Evolutionary conservation across 2,888 invertebrate genomes (phyloP).

Genomic region (Nephrocerus scutellatus): DNA sequence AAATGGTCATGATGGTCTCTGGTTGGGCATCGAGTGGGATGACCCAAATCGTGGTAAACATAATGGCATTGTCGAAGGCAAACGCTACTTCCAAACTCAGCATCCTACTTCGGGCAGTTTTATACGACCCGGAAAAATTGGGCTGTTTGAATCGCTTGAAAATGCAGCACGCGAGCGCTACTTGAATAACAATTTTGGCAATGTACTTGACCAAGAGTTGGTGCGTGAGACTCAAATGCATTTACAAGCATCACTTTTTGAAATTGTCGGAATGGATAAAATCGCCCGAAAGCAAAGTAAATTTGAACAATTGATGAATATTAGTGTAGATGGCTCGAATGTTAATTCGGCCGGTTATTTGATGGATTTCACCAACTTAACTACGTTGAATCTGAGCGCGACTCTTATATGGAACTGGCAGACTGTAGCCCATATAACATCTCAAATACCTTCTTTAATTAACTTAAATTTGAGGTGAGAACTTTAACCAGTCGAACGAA

Average conservation of each 20-base stretch:
- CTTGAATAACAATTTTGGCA: slow-evolving; percentile 38
- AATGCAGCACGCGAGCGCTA: slow-evolving; percentile 69
- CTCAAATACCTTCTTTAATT: slow-evolving; percentile 40
- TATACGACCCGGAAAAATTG: slow-evolving; percentile 73
- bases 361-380: slow-evolving; percentile 42
- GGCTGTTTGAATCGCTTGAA: slow-evolving; percentile 63
- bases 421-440: slow-evolving; percentile 41
- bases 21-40: slow-evolving; percentile 98
- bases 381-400: slow-evolving; percentile 40
- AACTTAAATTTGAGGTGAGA: slow-evolving; percentile 41
- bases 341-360: slow-evolving; percentile 64
- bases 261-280: slow-evolving; percentile 87
- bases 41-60: slow-evolving; percentile 83
- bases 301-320: slow-evolving; percentile 41
- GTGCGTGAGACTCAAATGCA: slow-evolving; percentile 60
- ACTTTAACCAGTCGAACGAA: neutral
- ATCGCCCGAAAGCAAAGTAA: slow-evolving; percentile 57
- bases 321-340: slow-evolving; percentile 40
- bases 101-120: slow-evolving; percentile 83
- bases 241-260: slow-evolving; percentile 73
- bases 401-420: slow-evolving; percentile 47
- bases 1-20: slow-evolving; percentile 62
- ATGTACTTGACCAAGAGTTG: slow-evolving; percentile 56
- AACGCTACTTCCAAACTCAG: slow-evolving; percentile 72
- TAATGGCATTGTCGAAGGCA: slow-evolving; percentile 75